Conservation (phyloP, 2,113 vertebrate species). For the Seriola rivoliana region DNA sequence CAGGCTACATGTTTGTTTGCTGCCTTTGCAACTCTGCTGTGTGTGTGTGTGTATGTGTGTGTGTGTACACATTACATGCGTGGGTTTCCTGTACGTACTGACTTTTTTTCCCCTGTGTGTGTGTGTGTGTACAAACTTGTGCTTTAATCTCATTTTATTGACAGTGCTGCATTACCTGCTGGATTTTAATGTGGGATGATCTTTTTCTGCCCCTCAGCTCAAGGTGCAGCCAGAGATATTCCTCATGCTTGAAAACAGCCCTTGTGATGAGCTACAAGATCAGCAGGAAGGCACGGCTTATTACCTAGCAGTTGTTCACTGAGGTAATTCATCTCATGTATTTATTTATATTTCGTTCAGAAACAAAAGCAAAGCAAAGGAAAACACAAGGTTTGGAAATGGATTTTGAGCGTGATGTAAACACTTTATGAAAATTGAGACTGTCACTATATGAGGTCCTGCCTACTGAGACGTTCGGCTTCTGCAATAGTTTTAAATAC, state of each 20-base stretch:
- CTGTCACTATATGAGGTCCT: too few species aligned
- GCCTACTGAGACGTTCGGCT: too few species aligned
- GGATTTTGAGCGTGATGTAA: slow-evolving; percentile 19
- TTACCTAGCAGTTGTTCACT: slow-evolving; percentile 37
- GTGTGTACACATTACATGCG: slow-evolving; percentile 25
- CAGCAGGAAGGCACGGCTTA: slow-evolving; percentile 35
- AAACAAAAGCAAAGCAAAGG: neutral
- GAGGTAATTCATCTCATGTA: slow-evolving; percentile 31
- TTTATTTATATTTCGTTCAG: slow-evolving; percentile 39
- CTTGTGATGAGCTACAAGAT: slow-evolving; percentile 37
- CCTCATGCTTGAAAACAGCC: slow-evolving; percentile 42
- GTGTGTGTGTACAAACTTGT: slow-evolving; percentile 38
- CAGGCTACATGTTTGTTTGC: slow-evolving; percentile 46
- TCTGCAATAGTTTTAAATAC: too few species aligned
- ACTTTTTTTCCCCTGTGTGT: neutral
- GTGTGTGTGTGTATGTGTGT: neutral
- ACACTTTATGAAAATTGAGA: neutral
- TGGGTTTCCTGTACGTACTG: slow-evolving; percentile 23
- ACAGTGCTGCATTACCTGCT: slow-evolving; percentile 52
- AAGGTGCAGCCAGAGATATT: slow-evolving; percentile 73
- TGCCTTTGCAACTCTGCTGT: slow-evolving; percentile 38
- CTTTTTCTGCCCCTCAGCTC: slow-evolving; percentile 68
- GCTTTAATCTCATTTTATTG: slow-evolving; percentile 64
- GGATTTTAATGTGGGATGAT: slow-evolving; percentile 70
- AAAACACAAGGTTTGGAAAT: slow-evolving; percentile 14